A percentile compares a stretch with the other conserved stretches of the same genome.
Conservation (phyloP, 2,888 invertebrate species). For the Brachycybe producta region DNA sequence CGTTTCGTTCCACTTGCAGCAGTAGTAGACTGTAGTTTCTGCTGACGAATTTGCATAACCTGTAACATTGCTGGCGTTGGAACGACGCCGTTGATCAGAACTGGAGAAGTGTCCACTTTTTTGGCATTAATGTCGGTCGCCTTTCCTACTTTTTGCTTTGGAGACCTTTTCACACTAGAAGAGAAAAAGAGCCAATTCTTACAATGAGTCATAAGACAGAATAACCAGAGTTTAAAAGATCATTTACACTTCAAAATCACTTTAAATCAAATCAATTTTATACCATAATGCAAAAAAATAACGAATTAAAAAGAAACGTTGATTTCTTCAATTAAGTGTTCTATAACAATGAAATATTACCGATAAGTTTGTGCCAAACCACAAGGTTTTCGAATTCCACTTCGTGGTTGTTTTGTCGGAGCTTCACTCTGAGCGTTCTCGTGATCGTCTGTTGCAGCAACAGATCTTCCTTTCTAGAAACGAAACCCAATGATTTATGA, state of each 20-base stretch:
- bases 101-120: conserved; percentile 15
- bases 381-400: conserved; percentile 10
- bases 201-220: background rate
- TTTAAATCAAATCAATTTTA: background rate
- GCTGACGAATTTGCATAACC: conserved; percentile 15
- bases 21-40: background rate
- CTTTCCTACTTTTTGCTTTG: background rate
- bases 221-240: too few relatives aligned
- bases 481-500: background rate
- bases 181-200: background rate
- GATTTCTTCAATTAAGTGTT: background rate
- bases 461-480: conserved; percentile 2
- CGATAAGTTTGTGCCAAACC: conserved; percentile 14
- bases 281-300: too few relatives aligned
- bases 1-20: background rate
- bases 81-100: background rate
- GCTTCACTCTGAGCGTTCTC: conserved; percentile 1
- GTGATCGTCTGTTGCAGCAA: background rate
- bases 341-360: background rate
- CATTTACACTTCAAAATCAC: background rate
- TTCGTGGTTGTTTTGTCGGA: background rate
- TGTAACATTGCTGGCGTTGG: conserved; percentile 21
- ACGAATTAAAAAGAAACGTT: background rate
- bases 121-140: conserved; percentile 11
- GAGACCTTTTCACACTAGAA: background rate